These are phyloP conservation scores for Andrena bicolor DNA, from an alignment of 2,888 invertebrate genomes.

Conservation along the genomic window DNA sequence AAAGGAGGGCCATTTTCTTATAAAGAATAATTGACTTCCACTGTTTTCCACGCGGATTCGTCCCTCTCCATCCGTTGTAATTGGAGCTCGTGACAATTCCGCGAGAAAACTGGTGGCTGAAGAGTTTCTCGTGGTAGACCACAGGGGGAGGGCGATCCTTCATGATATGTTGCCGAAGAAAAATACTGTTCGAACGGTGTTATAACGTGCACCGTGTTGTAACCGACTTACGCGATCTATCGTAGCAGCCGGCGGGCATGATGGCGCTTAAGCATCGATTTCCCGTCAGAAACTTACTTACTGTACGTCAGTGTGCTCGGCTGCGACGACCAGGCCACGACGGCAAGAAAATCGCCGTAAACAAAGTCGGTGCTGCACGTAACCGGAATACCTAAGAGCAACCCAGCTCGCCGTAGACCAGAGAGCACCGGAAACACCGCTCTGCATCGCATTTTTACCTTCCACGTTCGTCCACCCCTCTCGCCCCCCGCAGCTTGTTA, in stretches of 20 bases:
- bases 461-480: no score
- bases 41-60: no score
- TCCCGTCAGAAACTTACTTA: conserved; percentile 77
- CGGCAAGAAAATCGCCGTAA: conserved; percentile 65
- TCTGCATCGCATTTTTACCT: not conserved
- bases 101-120: not conserved
- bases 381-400: conserved; percentile 42
- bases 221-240: conserved; percentile 70
- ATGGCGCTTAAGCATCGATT: conserved; percentile 77
- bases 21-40: no score
- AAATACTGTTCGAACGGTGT: conserved; percentile 44
- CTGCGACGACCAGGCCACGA: conserved; percentile 56
- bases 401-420: not conserved
- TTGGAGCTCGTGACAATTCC: no score
- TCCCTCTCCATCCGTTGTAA: not conserved
- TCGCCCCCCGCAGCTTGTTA: not conserved
- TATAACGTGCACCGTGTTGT: conserved; percentile 63
- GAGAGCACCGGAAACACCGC: not conserved
- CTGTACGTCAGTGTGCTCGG: conserved; percentile 69
- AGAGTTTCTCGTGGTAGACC: not conserved
- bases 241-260: conserved; percentile 68
- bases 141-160: conserved; percentile 20
- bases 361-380: conserved; percentile 49
- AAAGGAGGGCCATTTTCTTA: no score
- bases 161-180: conserved; percentile 27